Evolutionary conservation across 2,888 invertebrate species (phyloP).

Genomic region (Drosophila putrida): DNA sequence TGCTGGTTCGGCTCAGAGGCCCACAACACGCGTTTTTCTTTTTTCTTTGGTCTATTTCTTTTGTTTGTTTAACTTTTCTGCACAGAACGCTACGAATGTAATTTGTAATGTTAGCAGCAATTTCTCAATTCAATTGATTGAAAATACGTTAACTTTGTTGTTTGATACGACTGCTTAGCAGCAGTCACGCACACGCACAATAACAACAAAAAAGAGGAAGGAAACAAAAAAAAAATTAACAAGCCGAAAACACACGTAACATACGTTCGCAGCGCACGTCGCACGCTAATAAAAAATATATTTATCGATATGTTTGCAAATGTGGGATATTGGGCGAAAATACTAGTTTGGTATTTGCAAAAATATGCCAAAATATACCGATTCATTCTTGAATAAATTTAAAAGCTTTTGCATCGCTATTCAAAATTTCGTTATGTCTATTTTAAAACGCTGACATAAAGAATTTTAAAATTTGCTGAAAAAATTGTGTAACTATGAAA

Average conservation of each 20-base stretch:
- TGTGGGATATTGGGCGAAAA: conserved; percentile 11
- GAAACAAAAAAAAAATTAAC: conserved; percentile 63
- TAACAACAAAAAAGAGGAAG: conserved; percentile 63
- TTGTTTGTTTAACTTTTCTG: conserved; percentile 61
- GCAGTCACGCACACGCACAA: conserved; percentile 58
- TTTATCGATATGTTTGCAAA: conserved; percentile 46
- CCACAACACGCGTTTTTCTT: conserved; percentile 51
- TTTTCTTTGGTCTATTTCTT: conserved; percentile 44
- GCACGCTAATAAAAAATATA: conserved; percentile 57
- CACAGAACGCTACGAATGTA: conserved; percentile 21
- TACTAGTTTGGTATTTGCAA: conserved; percentile 39
- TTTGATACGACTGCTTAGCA: conserved; percentile 24
- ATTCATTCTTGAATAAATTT: background rate
- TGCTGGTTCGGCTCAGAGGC: conserved; percentile 26
- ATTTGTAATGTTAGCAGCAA: conserved; percentile 5
- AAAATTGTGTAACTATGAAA: background rate
- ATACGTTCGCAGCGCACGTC: conserved; percentile 65
- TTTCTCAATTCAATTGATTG: conserved; percentile 1
- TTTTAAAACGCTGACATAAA: background rate
- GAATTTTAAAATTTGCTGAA: too few species aligned
- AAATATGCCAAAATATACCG: conserved; percentile 38
- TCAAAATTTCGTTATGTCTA: background rate
- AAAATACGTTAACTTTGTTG: conserved; percentile 19
- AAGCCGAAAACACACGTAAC: conserved; percentile 80
- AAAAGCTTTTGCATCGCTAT: background rate